These are phyloP conservation scores for Diadegma fenestrale DNA, from an alignment of 2,888 invertebrate species.

Conservation along the genomic window DNA sequence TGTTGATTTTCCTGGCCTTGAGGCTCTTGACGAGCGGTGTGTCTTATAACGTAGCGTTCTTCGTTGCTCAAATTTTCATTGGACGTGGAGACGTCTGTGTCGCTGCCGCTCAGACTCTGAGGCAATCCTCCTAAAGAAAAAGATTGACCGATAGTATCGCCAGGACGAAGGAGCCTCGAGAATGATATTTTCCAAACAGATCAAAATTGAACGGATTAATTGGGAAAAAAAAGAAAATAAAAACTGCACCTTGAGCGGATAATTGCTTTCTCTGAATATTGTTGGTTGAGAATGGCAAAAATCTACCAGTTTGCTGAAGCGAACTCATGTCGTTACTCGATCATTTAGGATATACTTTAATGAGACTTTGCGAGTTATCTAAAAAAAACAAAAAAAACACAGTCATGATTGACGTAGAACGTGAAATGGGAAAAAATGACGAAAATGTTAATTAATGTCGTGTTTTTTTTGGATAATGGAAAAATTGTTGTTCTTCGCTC, in stretches of 20 bases:
- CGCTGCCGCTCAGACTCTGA: slow-evolving; percentile 94
- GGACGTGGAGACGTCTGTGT: slow-evolving; percentile 95
- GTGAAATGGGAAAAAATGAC: background rate
- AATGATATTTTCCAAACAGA: background rate
- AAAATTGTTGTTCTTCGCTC: background rate
- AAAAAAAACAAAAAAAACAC: slow-evolving; percentile 79
- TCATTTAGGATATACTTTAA: slow-evolving; percentile 82
- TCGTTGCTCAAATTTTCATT: slow-evolving; percentile 95
- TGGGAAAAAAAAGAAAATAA: slow-evolving; percentile 44
- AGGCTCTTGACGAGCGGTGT: slow-evolving; percentile 94
- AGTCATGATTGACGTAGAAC: slow-evolving; percentile 20
- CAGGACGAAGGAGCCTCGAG: background rate
- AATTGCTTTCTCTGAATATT: slow-evolving; percentile 88
- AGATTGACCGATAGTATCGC: background rate
- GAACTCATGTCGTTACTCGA: slow-evolving; percentile 86
- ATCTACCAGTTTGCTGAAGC: slow-evolving; percentile 88
- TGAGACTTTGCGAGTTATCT: slow-evolving; percentile 83
- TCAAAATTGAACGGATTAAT: slow-evolving; percentile 17
- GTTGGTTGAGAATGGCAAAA: slow-evolving; percentile 87
- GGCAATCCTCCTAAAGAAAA: slow-evolving; percentile 86
- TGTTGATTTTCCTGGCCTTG: slow-evolving; percentile 95
- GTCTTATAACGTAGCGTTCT: slow-evolving; percentile 93
- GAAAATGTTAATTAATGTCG: background rate
- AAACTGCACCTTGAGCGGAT: slow-evolving; percentile 84
- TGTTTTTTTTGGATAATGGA: background rate